Conservation (phyloP, 2,113 vertebrate genomes). For the Mirza zaza region DNA sequence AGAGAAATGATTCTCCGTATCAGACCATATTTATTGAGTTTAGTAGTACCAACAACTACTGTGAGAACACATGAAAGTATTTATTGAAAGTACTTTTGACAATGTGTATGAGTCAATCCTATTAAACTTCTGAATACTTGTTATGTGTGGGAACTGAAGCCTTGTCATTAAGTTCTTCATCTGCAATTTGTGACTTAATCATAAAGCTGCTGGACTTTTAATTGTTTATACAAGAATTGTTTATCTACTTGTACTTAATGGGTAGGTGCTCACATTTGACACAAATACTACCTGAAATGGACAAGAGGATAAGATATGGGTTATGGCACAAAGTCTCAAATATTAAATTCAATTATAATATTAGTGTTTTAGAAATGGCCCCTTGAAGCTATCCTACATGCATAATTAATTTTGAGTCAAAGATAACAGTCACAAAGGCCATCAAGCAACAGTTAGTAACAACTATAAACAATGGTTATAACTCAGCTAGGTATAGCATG, state of each 20-base stretch:
- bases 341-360: neutral
- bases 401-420: conserved; percentile 29
- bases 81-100: neutral
- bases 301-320: neutral
- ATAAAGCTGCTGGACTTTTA: neutral
- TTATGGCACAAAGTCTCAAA: conserved; percentile 6
- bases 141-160: neutral
- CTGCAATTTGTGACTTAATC: neutral
- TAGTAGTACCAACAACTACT: neutral
- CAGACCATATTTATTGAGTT: conserved; percentile 28
- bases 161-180: conserved; percentile 4
- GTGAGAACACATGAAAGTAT: neutral
- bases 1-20: neutral
- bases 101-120: neutral
- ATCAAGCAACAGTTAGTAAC: neutral
- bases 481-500: neutral
- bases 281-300: conserved; percentile 6
- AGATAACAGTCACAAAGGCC: neutral
- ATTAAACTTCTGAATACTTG: neutral
- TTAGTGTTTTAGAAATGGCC: neutral
- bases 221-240: neutral
- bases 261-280: neutral
- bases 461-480: conserved; percentile 29
- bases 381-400: neutral
- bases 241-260: neutral